Conservation (phyloP, 2,797 vertebrate genomes). For the Malacoctenus gilli region DNA sequence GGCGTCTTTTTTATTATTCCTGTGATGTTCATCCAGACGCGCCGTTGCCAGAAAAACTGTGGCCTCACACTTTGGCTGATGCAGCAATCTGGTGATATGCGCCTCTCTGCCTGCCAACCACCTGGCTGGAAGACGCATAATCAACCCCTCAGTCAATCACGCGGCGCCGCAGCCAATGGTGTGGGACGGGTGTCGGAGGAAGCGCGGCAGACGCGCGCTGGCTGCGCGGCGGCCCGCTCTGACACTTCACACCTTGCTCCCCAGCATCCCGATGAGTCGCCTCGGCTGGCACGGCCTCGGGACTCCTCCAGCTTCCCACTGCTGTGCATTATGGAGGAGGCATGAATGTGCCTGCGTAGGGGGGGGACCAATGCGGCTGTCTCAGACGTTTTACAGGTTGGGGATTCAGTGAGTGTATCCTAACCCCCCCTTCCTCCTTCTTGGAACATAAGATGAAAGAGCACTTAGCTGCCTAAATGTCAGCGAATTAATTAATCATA, state of each 20-base stretch:
- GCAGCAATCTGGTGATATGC: conserved; percentile 74
- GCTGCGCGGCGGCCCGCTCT: conserved; percentile 61
- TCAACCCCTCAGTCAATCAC: conserved; percentile 75
- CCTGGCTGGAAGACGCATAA: conserved; percentile 73
- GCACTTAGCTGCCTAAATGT: conserved; percentile 21
- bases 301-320: conserved; percentile 44
- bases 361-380: conserved; percentile 25
- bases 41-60: conserved; percentile 66
- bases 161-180: conserved; percentile 48
- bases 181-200: conserved; percentile 69
- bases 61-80: conserved; percentile 79
- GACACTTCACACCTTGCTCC: conserved; percentile 69
- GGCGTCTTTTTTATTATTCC: conserved; percentile 73
- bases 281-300: conserved; percentile 28
- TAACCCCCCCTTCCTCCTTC: no score
- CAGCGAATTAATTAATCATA: conserved; percentile 33
- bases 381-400: conserved; percentile 29
- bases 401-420: conserved; percentile 9
- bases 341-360: conserved; percentile 23
- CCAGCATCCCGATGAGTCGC: conserved; percentile 60
- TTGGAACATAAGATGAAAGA: conserved; percentile 21
- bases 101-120: conserved; percentile 74
- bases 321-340: conserved; percentile 27
- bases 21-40: conserved; percentile 76
- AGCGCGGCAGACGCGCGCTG: conserved; percentile 61